Base-by-base conservation (phyloP, 1,140 invertebrate species). In the Druon quercuslanigerum region DNA sequence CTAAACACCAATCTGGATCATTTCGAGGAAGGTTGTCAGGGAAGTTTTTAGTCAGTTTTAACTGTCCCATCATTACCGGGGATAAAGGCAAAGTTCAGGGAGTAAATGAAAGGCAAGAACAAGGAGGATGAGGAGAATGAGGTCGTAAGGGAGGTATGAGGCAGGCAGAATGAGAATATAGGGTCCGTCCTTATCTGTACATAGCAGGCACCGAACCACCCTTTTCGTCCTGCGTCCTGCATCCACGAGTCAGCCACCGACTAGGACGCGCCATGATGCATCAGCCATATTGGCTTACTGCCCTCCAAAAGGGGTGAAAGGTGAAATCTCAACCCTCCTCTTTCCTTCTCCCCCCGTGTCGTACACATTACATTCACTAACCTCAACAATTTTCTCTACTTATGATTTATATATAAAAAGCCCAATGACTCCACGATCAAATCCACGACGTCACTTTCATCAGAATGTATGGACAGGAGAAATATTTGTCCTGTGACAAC, bases 151-250 rank as follows among this genome's bases (percentile, higher is more conserved):
- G 51, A 56, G 74, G 8, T 54, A 56, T 14, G 25, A 13, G 72
- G 73, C 17, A 25, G 16, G 16, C n/a, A 56, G 56, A 17, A 76
- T 73, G 66, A 75, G 73, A 71, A 90, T 88, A 87, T 88, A 90
- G 88, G 86, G 89, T 89, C 87, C 87, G 84, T 87, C 82, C 88
- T 90, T 91, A 91, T 90, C 89, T 89, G 74, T 84, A 79, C 81
- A 85, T 87, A 88, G 84, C 90, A 86, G 86, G 85, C 87, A 81
- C 82, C 85, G 81, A 80, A 80, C 76, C 71, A 60, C 73, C 75
- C 74, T 16, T 72, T 50, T 51, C 82, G 82, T 83, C 80, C 78
- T 84, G 80, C 80, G 52, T 73, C 56, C 75, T 50, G 76, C 76
- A 79, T 86, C 83, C 82, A 81, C 71, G 60, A 81, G 76, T 79